phyloP scores from a whole-genome alignment of 2,113 vertebrate species.

The Tauraco erythrolophus region DNA sequence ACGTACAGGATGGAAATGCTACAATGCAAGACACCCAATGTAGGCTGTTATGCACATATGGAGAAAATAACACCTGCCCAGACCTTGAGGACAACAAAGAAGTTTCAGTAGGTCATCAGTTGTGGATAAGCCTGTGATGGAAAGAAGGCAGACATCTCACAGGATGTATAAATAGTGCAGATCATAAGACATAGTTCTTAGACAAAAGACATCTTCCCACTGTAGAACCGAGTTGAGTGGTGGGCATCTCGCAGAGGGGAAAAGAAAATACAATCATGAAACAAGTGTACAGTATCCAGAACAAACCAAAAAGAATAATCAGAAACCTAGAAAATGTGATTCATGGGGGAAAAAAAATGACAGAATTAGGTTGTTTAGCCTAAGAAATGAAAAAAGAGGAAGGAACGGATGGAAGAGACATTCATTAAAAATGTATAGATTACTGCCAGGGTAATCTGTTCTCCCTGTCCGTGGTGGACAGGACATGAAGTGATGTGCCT shows the following conservation, averaged over 20 bases:
- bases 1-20: not conserved
- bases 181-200: not conserved
- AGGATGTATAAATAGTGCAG: not conserved
- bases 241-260: not conserved
- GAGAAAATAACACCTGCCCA: not conserved
- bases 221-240: not conserved
- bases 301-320: not conserved
- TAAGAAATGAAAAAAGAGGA: not conserved
- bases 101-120: not conserved
- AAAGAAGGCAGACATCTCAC: not conserved
- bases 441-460: not conserved
- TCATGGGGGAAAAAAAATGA: fast-evolving
- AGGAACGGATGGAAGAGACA: not conserved
- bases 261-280: not conserved
- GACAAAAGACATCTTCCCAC: not conserved
- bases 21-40: not conserved
- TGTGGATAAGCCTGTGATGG: not conserved
- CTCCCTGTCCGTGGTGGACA: not conserved
- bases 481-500: not conserved
- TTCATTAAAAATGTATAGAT: not conserved
- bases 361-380: not conserved
- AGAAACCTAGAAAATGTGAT: not conserved
- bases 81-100: not conserved
- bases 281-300: not conserved
- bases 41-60: not conserved